Base-by-base conservation (phyloP, 2,888 invertebrate species). In the Strigamia maritima region DNA sequence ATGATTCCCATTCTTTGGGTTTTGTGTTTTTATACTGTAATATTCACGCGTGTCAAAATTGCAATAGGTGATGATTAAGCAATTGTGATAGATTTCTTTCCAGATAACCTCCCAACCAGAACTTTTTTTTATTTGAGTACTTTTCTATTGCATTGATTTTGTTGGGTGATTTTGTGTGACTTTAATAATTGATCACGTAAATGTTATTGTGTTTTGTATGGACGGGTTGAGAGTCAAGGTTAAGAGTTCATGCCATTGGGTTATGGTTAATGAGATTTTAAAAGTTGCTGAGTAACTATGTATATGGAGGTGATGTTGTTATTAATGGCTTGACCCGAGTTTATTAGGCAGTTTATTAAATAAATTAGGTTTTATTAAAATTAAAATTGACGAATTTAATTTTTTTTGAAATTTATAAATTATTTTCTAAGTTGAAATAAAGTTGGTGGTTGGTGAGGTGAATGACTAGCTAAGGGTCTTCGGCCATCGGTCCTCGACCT, bases 401-500 rank as follows among this genome's bases (percentile, higher is more conserved):
- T 14, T 16, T 38, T 14, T 4, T 44, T 44, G 44, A 44, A 44
- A 44, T 44, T 44, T n/a, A n/a, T 44, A 16, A 44, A 44, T 44
- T 44, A n/a, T 44, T 44, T 4, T 44, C 44, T 1, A n/a, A n/a
- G n/a, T 4, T 16, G 16, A 44, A 44, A n/a, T 44, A 44, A 16
- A 44, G 44, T 65, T 65, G 14, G n/a, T 19, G 7, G 19, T 16
- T 10, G n/a, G 22, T 7, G 60, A 19, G 60, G 60, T 24, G 19
- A 65, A 65, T 65, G 60, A 65, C 60, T 12, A 12, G n/a, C 22
- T 12, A 24, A 24, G 24, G 60, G 60, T 65, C 60, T 65, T 22
- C 60, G 60, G 60, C 60, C 60, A 65, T 65, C 19, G 60, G 60
- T 22, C 60, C 24, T 65, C 60, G 60, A 65, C 60, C 60, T 65